These are phyloP conservation scores for Apomyelois bistriatella DNA, from an alignment of 2,888 invertebrate genomes.

Conservation along the genomic window DNA sequence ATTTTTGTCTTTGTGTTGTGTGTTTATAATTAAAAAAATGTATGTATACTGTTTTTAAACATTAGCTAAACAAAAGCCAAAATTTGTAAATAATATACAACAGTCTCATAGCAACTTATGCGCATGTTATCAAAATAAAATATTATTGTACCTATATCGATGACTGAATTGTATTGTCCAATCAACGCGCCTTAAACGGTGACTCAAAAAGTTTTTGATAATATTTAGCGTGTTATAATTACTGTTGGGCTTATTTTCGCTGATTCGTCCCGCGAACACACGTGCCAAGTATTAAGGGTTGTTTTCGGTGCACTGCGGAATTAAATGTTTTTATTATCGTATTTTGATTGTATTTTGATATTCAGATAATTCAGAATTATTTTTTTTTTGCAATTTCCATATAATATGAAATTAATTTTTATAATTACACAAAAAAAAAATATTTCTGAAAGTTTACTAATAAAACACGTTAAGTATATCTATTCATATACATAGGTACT, in stretches of 20 bases:
- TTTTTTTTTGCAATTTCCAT: neutral
- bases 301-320: neutral
- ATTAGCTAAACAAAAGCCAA: neutral
- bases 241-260: neutral
- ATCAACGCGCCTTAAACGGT: neutral
- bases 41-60: neutral
- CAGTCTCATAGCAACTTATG: neutral
- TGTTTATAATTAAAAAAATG: too few species aligned
- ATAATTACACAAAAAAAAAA: too few species aligned
- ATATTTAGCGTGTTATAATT: neutral
- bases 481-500: too few species aligned
- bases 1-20: too few species aligned
- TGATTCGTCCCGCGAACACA: neutral
- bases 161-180: neutral
- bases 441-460: too few species aligned
- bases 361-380: neutral
- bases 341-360: neutral
- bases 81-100: conserved; percentile 1
- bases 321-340: neutral
- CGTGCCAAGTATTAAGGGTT: neutral
- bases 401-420: neutral
- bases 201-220: neutral
- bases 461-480: too few species aligned
- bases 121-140: conserved; percentile 8
- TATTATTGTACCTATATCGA: neutral